A percentile compares a stretch with the other conserved stretches of the same genome.
phyloP scores from a whole-genome alignment of 2,113 vertebrate species.

The Amphilophus citrinellus region DNA sequence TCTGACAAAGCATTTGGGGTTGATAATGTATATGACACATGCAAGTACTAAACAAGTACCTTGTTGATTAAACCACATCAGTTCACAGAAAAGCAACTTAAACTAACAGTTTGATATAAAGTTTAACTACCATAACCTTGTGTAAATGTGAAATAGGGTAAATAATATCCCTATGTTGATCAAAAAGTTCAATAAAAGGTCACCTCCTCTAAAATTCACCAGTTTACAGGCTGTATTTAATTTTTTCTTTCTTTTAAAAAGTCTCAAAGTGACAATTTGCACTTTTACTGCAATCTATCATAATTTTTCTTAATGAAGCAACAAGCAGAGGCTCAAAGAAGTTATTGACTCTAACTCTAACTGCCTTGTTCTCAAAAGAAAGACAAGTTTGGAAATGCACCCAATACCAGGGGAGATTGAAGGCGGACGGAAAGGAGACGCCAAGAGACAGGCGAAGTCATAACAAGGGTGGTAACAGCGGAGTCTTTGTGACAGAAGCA shows the following conservation, averaged over 20 bases:
- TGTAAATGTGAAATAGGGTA: not conserved
- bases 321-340: not conserved
- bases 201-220: not conserved
- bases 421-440: not conserved
- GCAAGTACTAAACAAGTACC: not conserved
- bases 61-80: not conserved
- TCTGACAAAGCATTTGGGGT: not conserved
- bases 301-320: no score
- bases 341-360: not conserved
- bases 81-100: not conserved
- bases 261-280: not conserved
- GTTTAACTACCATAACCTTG: not conserved
- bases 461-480: constrained; percentile 22
- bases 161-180: not conserved
- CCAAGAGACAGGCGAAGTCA: not conserved
- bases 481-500: constrained; percentile 25
- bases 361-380: not conserved
- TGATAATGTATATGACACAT: not conserved
- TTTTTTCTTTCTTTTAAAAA: not conserved
- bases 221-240: not conserved
- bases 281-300: not conserved
- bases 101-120: not conserved
- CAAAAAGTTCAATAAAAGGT: not conserved
- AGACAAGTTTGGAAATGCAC: constrained; percentile 12
- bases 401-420: not conserved